phyloP scores from a whole-genome alignment of 30 jellyfish, hydroid and myxozoan species.

The Hydractinia symbiolongicarpus region DNA sequence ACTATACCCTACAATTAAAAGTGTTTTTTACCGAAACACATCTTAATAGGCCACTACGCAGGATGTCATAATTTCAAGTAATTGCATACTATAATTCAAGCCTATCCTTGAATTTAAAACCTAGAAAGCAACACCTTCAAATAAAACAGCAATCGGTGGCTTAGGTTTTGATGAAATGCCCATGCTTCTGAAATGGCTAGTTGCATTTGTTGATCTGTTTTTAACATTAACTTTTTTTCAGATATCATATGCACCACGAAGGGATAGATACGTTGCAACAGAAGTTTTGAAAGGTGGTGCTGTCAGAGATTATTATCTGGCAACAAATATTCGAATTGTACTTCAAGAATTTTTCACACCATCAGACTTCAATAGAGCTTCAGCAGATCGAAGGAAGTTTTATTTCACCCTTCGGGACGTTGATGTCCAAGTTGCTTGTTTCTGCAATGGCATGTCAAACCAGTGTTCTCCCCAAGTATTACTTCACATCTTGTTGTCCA shows the following conservation, averaged over 20 bases:
- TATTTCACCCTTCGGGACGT: constrained; percentile 74
- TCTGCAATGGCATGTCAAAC: constrained; percentile 91
- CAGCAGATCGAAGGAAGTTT: constrained; percentile 69
- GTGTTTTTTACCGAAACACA: no score
- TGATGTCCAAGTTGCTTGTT: constrained; percentile 89
- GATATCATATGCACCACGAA: constrained; percentile 88
- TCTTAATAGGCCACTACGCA: no score
- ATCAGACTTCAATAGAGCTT: constrained; percentile 54
- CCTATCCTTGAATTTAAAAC: no score
- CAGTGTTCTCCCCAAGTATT: constrained; percentile 57
- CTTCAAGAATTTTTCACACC: constrained; percentile 57
- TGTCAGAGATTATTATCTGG: constrained; percentile 64
- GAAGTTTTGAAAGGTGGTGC: constrained; percentile 46
- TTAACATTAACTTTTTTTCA: constrained; percentile 2
- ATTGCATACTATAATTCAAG: no score
- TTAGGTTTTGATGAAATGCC: no score
- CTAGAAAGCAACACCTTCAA: no score
- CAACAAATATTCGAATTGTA: constrained; percentile 65
- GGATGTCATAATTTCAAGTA: no score
- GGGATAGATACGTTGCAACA: constrained; percentile 47
- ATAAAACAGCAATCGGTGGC: no score
- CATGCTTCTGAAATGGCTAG: no score
- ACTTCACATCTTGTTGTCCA: no score
- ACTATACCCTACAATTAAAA: no score
- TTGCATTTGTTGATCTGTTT: no score